These are phyloP conservation scores for Adelognathus sp. DNA, from an alignment of 2,888 invertebrate species.

Conservation along the genomic window DNA sequence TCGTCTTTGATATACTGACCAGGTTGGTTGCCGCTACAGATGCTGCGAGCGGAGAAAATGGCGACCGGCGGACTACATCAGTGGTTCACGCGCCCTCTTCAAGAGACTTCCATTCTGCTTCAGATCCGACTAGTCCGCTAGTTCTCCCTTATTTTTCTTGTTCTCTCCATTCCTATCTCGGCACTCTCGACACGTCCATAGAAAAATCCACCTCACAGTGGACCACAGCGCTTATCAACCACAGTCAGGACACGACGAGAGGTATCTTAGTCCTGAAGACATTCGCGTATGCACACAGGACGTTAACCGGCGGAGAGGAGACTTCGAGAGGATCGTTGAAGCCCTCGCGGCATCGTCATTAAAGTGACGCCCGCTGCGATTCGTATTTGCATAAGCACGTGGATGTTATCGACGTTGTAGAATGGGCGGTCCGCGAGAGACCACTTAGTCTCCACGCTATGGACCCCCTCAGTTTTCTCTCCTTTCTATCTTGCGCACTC, in stretches of 20 bases:
- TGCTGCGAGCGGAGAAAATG: constrained; percentile 8
- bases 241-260: neutral
- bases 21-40: constrained; percentile 26
- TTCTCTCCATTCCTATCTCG: neutral
- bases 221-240: neutral
- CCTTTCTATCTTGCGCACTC: no score
- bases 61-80: no score
- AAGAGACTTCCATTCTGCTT: no score
- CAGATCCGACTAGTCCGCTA: no score
- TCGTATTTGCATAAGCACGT: constrained; percentile 77
- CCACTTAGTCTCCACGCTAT: constrained; percentile 50
- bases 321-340: constrained; percentile 41
- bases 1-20: constrained; percentile 74
- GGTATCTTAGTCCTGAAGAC: neutral
- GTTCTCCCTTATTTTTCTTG: neutral
- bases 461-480: neutral
- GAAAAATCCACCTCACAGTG: neutral
- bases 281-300: neutral
- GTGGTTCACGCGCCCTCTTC: no score
- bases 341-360: constrained; percentile 69
- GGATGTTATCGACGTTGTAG: constrained; percentile 65
- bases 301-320: neutral
- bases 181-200: neutral
- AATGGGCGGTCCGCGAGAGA: constrained; percentile 52
- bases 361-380: constrained; percentile 78